Evolutionary conservation across 2,888 invertebrate species (phyloP), one percentile per base, ranked within the genome.

Genomic region (Drosophila fulvimacula): DNA sequence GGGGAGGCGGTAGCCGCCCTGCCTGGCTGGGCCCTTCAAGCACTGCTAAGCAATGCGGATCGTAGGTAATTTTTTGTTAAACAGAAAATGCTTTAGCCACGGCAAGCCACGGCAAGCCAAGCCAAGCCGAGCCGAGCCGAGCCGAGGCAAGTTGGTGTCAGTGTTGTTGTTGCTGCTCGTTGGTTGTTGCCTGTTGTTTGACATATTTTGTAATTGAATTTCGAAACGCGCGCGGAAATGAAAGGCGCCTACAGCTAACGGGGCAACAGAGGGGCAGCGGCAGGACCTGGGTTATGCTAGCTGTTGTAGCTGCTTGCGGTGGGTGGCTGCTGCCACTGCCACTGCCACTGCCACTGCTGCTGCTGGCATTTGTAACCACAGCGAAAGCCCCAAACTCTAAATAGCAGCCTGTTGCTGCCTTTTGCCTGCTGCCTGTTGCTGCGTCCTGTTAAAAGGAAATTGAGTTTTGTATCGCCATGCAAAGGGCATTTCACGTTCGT

Each of bases 141-240:
- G 67, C 46, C 53, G 38, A 41, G 42, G 36, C 27, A 49, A 49
- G 34, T 44, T 59, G 46, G 39, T 69, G 79, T 27, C 72, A 64
- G 65, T 82, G 80, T 58, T 71, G 42, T 42, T 21, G 44, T 13
- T 46, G 38, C 11, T 32, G 32, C 3, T 32, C 3, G 48, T 1
- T 48, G n/a, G 13, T n/a, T 52, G 61, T 32, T 70, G 73, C 10
- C 41, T 57, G 66, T 77, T 89, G 74, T 82, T 89, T 79, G 84
- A 86, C 84, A 84, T 82, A 88, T 90, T 86, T 75, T 86, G 89
- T 90, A 85, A 90, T 85, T 85, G 84, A 90, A 90, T 85, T 83
- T 87, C 67, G 69, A 76, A 79, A 69, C 73, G 64, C 76, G 53
- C 55, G 57, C 71, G 60, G 74, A 70, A 73, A 69, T 69, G 62